Conservation (phyloP, 2,888 invertebrate genomes). For the Oligia latruncula region DNA sequence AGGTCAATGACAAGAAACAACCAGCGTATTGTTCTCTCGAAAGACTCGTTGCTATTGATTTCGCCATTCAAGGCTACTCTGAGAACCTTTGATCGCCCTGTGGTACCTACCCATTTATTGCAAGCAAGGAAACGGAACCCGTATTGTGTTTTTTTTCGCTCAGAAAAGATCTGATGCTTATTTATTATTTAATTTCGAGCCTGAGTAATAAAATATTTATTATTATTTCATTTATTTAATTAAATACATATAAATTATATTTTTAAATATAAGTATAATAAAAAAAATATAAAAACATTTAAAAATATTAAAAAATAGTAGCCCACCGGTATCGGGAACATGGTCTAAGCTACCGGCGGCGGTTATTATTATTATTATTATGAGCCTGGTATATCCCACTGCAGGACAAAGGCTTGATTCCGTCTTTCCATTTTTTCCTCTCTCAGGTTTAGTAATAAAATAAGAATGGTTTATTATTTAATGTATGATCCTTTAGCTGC, state of each 20-base stretch:
- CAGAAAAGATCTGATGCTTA: not conserved
- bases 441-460: not conserved
- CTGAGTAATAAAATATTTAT: not conserved
- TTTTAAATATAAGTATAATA: too few relatives aligned
- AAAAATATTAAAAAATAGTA: too few relatives aligned
- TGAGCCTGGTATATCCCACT: too few relatives aligned
- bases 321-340: too few relatives aligned
- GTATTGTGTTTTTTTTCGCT: not conserved
- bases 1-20: constrained; percentile 23
- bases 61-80: constrained; percentile 21
- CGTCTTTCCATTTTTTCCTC: too few relatives aligned
- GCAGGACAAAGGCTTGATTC: too few relatives aligned
- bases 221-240: too few relatives aligned
- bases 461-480: not conserved
- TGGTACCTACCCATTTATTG: constrained; percentile 5
- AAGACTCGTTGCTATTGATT: constrained; percentile 25
- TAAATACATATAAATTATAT: too few relatives aligned
- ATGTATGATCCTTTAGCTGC: not conserved
- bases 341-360: too few relatives aligned
- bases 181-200: not conserved
- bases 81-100: constrained; percentile 11
- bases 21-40: constrained; percentile 19
- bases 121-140: not conserved
- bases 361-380: too few relatives aligned
- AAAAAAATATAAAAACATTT: too few relatives aligned